Base-by-base conservation (phyloP, 1,140 invertebrate species). In the Cydia fagiglandana region DNA sequence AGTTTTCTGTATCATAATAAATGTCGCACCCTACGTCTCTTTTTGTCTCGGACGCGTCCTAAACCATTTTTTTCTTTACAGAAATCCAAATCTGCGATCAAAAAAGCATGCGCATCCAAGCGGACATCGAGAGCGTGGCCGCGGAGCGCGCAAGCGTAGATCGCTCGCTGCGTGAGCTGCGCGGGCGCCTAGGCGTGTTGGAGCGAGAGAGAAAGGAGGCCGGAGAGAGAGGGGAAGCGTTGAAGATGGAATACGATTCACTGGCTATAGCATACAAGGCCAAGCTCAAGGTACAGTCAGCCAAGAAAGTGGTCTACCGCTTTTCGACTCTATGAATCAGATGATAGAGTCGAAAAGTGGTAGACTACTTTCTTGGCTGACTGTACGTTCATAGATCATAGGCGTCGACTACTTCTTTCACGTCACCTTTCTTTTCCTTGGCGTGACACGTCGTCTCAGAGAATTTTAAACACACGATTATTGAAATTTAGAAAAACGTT, bases 31-130 rank as follows among this genome's bases (percentile, higher is more conserved):
- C n/a, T n/a, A n/a, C n/a, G n/a, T n/a, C n/a, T n/a, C n/a, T n/a
- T n/a, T n/a, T n/a, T n/a, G n/a, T n/a, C n/a, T n/a, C n/a, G n/a
- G n/a, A n/a, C n/a, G n/a, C n/a, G n/a, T 34, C 30, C 30, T 2
- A 34, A 4, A 34, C 30, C 13, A 5, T 28, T 61, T 15, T 73
- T 75, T 30, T 41, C 13, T 73, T 82, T 88, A 4, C 86, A 95
- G 95, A 97, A 83, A 94, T 96, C 30, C 94, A 96, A 83, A 95
- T 97, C 68, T 94, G 97, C 86, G 95, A 96, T 47, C 95, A 97
- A 80, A 97, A 96, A 77, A 95, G 95, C 73, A 88, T 95, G 75
- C 95, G 96, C 80, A 91, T 96, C 6, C 94, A 96, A 56, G 93
- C 94, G 75, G 94, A 96, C 61, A 84, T 96, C 1, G 94, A 95